phyloP scores from a whole-genome alignment of 2,797 vertebrate species.

The Dromococcyx pavoninus region DNA sequence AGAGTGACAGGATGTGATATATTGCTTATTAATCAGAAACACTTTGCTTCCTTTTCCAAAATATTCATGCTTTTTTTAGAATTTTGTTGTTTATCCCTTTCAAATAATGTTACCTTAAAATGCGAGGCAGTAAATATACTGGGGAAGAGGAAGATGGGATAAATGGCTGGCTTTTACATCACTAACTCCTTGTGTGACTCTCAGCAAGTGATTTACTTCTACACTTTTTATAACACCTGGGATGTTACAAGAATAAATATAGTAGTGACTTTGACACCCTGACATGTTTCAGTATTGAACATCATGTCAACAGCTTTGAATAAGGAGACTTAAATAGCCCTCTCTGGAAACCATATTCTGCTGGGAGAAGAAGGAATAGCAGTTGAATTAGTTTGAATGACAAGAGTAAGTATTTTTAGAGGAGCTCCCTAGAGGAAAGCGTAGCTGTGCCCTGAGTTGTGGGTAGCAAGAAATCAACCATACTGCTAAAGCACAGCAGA shows the following conservation, averaged over 20 bases:
- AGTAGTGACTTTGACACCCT: background rate
- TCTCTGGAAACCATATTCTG: constrained; percentile 41
- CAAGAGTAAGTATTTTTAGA: constrained; percentile 51
- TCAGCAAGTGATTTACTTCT: constrained; percentile 12
- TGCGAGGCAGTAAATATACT: background rate
- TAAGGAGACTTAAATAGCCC: constrained; percentile 45
- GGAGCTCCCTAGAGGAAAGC: background rate
- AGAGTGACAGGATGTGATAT: background rate
- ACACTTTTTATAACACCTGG: constrained; percentile 15
- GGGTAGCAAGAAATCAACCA: background rate
- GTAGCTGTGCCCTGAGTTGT: background rate
- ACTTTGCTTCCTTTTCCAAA: background rate
- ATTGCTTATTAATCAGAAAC: background rate
- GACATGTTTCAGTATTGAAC: constrained; percentile 20
- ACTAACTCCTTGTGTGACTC: background rate
- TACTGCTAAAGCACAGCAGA: background rate
- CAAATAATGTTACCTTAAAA: background rate
- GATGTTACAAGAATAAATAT: constrained; percentile 39
- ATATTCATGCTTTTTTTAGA: background rate
- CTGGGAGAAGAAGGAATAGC: constrained; percentile 9
- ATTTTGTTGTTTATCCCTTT: background rate
- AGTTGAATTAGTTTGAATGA: constrained; percentile 3
- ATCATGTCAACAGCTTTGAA: constrained; percentile 31
- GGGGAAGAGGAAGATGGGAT: background rate
- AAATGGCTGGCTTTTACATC: background rate